A percentile compares a stretch with the other conserved stretches of the same genome.
phyloP scores from a whole-genome alignment of 2,113 vertebrate species.

The Sterrhoptilus dennistouni region DNA sequence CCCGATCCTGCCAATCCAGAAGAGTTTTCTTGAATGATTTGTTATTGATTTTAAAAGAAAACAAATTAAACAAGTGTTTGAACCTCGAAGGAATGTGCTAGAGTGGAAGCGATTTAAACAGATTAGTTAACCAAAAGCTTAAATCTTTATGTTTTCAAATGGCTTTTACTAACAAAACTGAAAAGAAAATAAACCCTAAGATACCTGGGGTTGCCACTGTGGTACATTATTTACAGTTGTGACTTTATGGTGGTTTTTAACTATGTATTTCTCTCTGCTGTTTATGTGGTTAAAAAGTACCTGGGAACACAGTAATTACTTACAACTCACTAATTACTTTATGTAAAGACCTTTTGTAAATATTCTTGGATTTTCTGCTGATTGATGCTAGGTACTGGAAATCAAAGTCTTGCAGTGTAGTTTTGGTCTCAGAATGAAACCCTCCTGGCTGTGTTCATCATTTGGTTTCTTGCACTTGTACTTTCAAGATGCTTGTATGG shows the following conservation, averaged over 20 bases:
- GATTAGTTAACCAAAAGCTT: slow-evolving; percentile 57
- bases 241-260: slow-evolving; percentile 71
- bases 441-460: slow-evolving; percentile 1
- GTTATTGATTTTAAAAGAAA: not conserved
- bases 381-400: slow-evolving; percentile 33
- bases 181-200: slow-evolving; percentile 24
- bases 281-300: slow-evolving; percentile 56
- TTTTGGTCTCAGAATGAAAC: slow-evolving; percentile 12
- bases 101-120: slow-evolving; percentile 44
- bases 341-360: slow-evolving; percentile 70
- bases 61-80: not conserved
- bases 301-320: slow-evolving; percentile 12
- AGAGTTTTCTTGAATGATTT: slow-evolving; percentile 40
- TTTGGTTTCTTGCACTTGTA: slow-evolving; percentile 64
- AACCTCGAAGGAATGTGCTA: slow-evolving; percentile 35
- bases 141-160: slow-evolving; percentile 49
- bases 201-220: slow-evolving; percentile 44
- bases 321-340: slow-evolving; percentile 59
- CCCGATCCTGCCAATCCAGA: slow-evolving; percentile 36
- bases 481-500: slow-evolving; percentile 34
- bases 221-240: slow-evolving; percentile 53
- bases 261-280: slow-evolving; percentile 53
- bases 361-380: slow-evolving; percentile 62
- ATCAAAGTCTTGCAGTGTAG: slow-evolving; percentile 29
- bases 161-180: slow-evolving; percentile 72